A percentile compares a stretch with the other conserved stretches of the same genome.
phyloP scores from a whole-genome alignment of 2,113 vertebrate genomes.

The Strix aluco region DNA sequence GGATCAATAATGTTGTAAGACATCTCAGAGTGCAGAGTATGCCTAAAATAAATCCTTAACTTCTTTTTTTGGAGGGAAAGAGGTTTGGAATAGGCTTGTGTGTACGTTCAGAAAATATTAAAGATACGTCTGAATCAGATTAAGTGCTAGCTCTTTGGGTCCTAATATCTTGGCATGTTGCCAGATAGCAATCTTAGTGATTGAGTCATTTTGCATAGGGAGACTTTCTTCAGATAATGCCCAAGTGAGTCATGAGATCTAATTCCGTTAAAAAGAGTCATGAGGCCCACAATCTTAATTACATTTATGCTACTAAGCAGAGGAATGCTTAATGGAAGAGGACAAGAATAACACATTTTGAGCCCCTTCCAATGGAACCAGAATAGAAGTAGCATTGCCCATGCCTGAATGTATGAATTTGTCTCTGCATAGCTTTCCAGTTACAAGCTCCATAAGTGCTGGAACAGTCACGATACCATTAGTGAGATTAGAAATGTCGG shows the following conservation, averaged over 20 bases:
- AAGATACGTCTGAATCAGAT: conserved; percentile 77
- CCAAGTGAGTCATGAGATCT: conserved; percentile 79
- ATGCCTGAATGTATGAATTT: neutral
- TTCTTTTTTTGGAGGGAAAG: conserved; percentile 33
- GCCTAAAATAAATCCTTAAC: conserved; percentile 66
- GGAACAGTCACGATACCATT: neutral
- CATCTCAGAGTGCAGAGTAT: neutral
- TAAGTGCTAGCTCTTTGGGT: conserved; percentile 74
- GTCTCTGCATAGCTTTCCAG: neutral
- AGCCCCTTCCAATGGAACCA: conserved; percentile 9
- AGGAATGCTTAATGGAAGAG: conserved; percentile 70
- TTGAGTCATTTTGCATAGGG: conserved; percentile 77
- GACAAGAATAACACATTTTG: conserved; percentile 58
- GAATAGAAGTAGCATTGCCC: conserved; percentile 14
- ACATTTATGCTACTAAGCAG: conserved; percentile 70
- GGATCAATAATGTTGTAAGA: conserved; percentile 56
- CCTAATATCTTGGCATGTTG: conserved; percentile 70
- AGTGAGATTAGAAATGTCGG: neutral
- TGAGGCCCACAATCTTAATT: conserved; percentile 77
- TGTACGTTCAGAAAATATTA: conserved; percentile 70
- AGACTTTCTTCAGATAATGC: conserved; percentile 75
- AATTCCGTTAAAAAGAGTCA: conserved; percentile 81
- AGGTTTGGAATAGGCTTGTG: conserved; percentile 34
- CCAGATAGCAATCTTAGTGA: conserved; percentile 81
- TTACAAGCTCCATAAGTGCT: neutral